These are phyloP conservation scores for Prietella phreatophila DNA, from an alignment of 2,113 vertebrate species.

Conservation along the genomic window DNA sequence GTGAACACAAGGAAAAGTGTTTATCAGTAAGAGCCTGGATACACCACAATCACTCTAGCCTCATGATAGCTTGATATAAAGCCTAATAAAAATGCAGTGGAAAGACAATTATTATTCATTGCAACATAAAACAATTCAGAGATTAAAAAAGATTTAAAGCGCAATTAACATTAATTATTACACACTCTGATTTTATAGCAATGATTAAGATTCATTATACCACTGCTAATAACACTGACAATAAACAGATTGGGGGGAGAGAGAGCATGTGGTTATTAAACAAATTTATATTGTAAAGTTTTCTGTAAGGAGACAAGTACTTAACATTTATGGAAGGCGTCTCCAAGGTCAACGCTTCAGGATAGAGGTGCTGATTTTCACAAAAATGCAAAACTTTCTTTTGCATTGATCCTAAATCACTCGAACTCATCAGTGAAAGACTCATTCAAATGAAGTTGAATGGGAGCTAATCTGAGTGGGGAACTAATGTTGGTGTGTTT, in stretches of 20 bases:
- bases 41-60: background rate
- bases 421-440: background rate
- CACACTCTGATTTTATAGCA: background rate
- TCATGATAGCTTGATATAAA: background rate
- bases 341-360: background rate
- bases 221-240: background rate
- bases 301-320: background rate
- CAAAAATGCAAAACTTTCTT: background rate
- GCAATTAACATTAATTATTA: background rate
- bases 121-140: background rate
- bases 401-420: background rate
- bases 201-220: background rate
- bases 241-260: background rate
- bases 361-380: background rate
- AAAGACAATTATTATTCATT: background rate
- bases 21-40: background rate
- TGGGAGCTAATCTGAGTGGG: background rate
- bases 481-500: background rate
- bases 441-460: background rate
- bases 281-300: background rate
- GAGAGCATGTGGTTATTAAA: background rate
- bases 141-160: background rate
- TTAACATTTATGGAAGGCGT: background rate
- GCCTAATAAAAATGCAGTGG: background rate
- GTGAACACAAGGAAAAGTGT: background rate